Conservation (phyloP, 2,113 vertebrate genomes). For the Phainopepla nitens region DNA sequence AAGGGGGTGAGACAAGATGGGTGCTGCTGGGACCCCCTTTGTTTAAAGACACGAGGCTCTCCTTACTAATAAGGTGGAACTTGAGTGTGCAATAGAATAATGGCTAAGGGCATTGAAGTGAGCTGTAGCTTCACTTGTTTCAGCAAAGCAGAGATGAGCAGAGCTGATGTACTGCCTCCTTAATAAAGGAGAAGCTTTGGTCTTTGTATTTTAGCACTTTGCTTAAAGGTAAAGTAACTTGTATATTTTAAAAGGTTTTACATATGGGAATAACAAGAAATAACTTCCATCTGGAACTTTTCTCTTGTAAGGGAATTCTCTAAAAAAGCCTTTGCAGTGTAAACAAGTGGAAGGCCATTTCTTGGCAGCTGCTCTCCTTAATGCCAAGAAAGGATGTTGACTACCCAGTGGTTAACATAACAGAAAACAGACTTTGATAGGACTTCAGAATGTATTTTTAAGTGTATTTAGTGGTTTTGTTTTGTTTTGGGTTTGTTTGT, state of each 20-base stretch:
- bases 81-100: neutral
- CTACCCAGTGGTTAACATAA: neutral
- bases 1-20: neutral
- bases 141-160: neutral
- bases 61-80: neutral
- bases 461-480: neutral
- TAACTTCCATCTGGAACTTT: neutral
- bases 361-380: neutral
- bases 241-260: neutral
- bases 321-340: neutral
- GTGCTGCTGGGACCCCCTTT: neutral
- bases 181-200: neutral
- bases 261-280: neutral
- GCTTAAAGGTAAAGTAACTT: neutral
- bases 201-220: neutral
- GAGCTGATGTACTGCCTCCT: neutral
- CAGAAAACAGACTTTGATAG: neutral
- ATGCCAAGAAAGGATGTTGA: neutral
- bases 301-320: neutral
- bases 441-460: neutral
- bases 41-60: neutral
- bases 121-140: neutral
- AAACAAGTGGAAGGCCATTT: neutral
- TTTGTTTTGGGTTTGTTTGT: neutral
- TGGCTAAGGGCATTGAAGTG: neutral